Evolutionary conservation across 2,113 vertebrate genomes (phyloP), one percentile per base, ranked within the genome.

Genomic region (Heterochromis multidens): DNA sequence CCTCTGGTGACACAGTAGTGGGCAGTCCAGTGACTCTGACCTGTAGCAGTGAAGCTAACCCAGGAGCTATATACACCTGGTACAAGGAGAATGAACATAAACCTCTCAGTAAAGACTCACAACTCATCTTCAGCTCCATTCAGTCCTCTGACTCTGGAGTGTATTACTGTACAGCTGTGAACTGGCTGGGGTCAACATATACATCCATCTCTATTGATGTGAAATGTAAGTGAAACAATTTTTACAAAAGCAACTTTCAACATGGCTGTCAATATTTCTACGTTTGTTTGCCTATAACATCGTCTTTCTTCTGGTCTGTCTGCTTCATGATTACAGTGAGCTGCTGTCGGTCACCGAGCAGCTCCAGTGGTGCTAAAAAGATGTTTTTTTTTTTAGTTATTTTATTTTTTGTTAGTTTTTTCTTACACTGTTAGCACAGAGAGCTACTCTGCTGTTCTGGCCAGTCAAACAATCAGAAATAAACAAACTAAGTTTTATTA

Each of bases 1-100:
- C 35, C 2, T 67, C 35, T 67, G 0, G n/a, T 67, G 0, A 67
- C 16, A 43, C 40, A 13, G 31, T 1, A 0, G 4, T 40, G 13
- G 62, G 35, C 35, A 65, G 33, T 25, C 9, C 62, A 67, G 61
- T 63, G 2, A 63, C 61, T 63, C 21, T 63, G 61, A 63, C 61
- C 1, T 63, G 61, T 0, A 63, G 61, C 21, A 63, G 61, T 63
- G 61, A 63, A 0, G 61, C 61, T 37, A 63, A 63, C 33, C 61
- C 61, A 63, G 12, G 19, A 37, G 21, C 61, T 63, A 3, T 3
- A 0, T 19, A 0, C n/a, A 21, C 37, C 31, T 80, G 62, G 62
- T 65, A 40, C 62, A 65, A 23, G 21, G 40, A 12, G 40, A 65
- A 65, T 65, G 62, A 33, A 16, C 37, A 33, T 4, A 33, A 21